Base-by-base conservation (phyloP, 2,888 invertebrate species). In the Sesia apiformis region DNA sequence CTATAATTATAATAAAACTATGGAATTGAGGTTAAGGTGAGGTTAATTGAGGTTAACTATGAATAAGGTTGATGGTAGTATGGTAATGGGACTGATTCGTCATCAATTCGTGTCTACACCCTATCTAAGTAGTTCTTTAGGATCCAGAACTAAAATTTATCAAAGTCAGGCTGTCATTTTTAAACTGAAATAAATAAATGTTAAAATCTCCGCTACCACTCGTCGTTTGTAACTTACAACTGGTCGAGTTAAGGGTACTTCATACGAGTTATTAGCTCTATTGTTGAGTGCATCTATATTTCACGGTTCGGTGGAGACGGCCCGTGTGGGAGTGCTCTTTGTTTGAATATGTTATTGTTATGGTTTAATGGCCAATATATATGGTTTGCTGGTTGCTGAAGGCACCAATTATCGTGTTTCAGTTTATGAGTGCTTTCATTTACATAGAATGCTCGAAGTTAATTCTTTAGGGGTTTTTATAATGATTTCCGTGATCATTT, bases 181-280 rank as follows among this genome's bases (percentile, higher is more conserved):
- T 23, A 23, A 23, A 23, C 23, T 23, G 23, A 23, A 23, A 23
- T 23, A 23, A 23, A 23, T 23, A 23, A 23, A 23, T 23, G 23
- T 23, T 23, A 23, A 23, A 23, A 23, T 23, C 23, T 23, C 23
- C 23, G 23, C 23, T 23, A 23, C 23, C n/a, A 7, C n/a, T 8
- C 4, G n/a, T 23, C 46, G 46, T 23, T 46, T 46, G 23, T 7
- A 23, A 46, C 46, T 46, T 46, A 42, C 41, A 52, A 4, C 5
- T 51, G 4, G 52, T 38, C 4, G 49, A 74, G 76, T 70, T 81
- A 81, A 83, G 82, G 81, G 79, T 73, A 66, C 82, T 84, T 78
- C 82, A 84, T 74, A 86, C 87, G 86, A 84, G 85, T 80, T 86
- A 86, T 87, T 86, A 87, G 85, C 81, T 71, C 81, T 73, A 76